Percentiles rank a stretch among this genome's conserved stretches.
phyloP scores from a whole-genome alignment of 2,797 vertebrate species.

The Graptemys geographica region DNA sequence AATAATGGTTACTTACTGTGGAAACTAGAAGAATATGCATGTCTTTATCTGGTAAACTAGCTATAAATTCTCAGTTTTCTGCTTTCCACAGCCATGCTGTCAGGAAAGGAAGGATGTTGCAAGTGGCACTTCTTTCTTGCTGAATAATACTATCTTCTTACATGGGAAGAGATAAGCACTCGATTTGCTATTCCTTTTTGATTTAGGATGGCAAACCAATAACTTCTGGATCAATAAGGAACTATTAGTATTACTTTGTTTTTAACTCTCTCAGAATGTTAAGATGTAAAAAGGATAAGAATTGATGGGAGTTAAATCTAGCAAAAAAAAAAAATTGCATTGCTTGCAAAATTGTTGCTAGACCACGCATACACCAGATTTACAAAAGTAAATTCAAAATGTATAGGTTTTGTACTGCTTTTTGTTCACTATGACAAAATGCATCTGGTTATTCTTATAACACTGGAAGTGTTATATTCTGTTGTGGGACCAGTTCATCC shows the following conservation, averaged over 20 bases:
- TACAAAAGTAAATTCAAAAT: slow-evolving; percentile 35
- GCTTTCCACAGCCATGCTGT: neutral
- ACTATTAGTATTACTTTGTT: slow-evolving; percentile 19
- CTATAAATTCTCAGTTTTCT: slow-evolving; percentile 32
- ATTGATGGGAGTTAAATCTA: slow-evolving; percentile 19
- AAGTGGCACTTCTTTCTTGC: neutral
- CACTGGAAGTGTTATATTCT: fast-evolving
- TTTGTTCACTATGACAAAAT: slow-evolving; percentile 1
- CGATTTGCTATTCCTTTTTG: neutral
- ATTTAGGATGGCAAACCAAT: neutral
- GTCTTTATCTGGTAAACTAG: slow-evolving; percentile 36
- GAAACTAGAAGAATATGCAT: slow-evolving; percentile 8
- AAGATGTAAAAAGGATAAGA: neutral
- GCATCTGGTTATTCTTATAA: neutral
- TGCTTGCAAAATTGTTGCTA: neutral
- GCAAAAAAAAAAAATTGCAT: neutral
- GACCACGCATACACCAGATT: slow-evolving; percentile 29
- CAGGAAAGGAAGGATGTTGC: neutral
- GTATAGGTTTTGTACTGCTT: neutral
- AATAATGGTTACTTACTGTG: neutral
- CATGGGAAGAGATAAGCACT: neutral
- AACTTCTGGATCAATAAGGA: neutral
- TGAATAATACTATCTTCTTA: neutral
- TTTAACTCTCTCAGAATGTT: neutral
- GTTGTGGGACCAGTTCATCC: neutral